A percentile compares a stretch with the other conserved stretches of the same genome.
phyloP scores from a whole-genome alignment of 2,888 invertebrate genomes.

The Leucoma salicis region DNA sequence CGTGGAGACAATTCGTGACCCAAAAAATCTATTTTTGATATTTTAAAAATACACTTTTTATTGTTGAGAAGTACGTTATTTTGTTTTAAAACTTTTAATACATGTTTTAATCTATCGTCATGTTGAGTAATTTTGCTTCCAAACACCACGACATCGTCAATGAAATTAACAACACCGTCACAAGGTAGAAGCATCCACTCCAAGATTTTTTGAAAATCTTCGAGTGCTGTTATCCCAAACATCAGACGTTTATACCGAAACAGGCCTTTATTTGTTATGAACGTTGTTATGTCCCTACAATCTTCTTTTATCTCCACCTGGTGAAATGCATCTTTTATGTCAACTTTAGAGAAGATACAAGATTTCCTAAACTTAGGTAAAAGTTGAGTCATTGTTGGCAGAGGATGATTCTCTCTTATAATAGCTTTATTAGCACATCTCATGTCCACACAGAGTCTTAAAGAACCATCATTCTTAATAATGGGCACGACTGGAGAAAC shows the following conservation, averaged over 20 bases:
- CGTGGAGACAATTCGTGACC: conserved; percentile 1
- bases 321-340: conserved; percentile 6
- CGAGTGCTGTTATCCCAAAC: conserved; percentile 55
- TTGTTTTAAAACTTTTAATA: not conserved
- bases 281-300: conserved; percentile 7
- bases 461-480: not conserved
- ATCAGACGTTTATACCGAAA: conserved; percentile 47
- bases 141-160: conserved; percentile 33
- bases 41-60: conserved; percentile 2
- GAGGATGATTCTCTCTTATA: conserved; percentile 24
- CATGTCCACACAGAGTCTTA: conserved; percentile 2
- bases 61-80: not conserved
- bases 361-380: not conserved
- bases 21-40: not conserved
- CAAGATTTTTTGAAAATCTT: conserved; percentile 17
- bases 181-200: conserved; percentile 27
- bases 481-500: conserved; percentile 16
- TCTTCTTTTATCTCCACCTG: conserved; percentile 1
- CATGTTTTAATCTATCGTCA: not conserved
- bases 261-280: conserved; percentile 5
- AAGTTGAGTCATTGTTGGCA: conserved; percentile 17
- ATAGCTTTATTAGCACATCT: conserved; percentile 9
- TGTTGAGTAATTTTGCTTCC: conserved; percentile 16
- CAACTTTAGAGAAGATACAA: conserved; percentile 2
- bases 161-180: conserved; percentile 30